Evolutionary conservation across 2,797 vertebrate genomes (phyloP), one percentile per base, ranked within the genome.

Genomic region (Centroberyx gerrardi): DNA sequence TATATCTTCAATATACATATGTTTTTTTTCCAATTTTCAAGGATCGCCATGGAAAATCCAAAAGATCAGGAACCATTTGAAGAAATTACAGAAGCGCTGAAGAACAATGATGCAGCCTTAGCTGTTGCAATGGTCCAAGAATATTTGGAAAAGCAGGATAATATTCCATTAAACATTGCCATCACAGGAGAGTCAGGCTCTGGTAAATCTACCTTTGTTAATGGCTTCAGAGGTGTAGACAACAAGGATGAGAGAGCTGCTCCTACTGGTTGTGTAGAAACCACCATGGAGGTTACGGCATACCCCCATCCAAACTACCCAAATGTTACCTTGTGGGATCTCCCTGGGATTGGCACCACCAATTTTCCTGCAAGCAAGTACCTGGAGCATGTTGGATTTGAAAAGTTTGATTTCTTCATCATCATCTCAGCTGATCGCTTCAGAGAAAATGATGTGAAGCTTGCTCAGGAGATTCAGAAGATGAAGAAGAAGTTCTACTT

Each of bases 351-450:
- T 0, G 94, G 95, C 1, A 91, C 84, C 5, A 88, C 82, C 0
- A 89, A 76, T 0, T 95, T 95, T 81, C 89, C 92, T 4, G 93
- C 93, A 0, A 77, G 90, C 27, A 61, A 85, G 3, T 96, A 96
- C 81, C 81, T 95, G 62, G 64, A 94, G 68, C 59, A 69, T 33
- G 91, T 94, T 55, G 73, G 62, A 27, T 94, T 96, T 10, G 36
- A 92, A 29, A 90, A 54, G 5, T 96, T 93, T 3, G 94, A 97
- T 72, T 95, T 96, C 76, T 96, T 95, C 74, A 90, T 96, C 75
- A 93, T 96, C 44, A 67, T 92, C 36, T 84, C 82, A 33, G 67
- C 17, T 0, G 84, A 80, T 14, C 71, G 94, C 61, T 95, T 95
- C 67, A 91, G 74, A 65, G 87, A 94, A 42, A 90, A 93, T 69